Evolutionary conservation across 2,797 vertebrate genomes (phyloP).

Genomic region (Micromesistius poutassou): DNA sequence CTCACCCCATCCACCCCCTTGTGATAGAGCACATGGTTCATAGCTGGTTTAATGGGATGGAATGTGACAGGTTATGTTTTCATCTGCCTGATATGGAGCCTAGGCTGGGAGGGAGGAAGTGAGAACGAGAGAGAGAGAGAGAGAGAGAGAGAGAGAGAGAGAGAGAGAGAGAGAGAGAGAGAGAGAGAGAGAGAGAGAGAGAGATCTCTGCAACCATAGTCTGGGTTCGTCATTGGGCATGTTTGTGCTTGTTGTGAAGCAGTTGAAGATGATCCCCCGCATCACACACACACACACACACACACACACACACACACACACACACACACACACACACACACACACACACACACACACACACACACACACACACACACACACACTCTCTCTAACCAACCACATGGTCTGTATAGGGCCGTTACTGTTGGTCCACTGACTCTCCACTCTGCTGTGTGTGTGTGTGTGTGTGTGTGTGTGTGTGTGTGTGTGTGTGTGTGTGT

Average conservation of each 20-base stretch:
- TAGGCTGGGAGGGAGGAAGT: conserved; percentile 49
- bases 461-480: conserved; percentile 70
- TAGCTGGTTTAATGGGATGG: conserved; percentile 81
- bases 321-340: conserved; percentile 34
- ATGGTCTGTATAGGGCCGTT: conserved; percentile 66
- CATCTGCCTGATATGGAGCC: conserved; percentile 72
- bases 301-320: conserved; percentile 35
- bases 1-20: conserved; percentile 51
- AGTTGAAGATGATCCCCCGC: conserved; percentile 46
- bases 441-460: conserved; percentile 70
- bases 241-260: conserved; percentile 66
- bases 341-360: conserved; percentile 26
- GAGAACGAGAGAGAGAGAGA: conserved; percentile 30
- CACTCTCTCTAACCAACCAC: conserved; percentile 36
- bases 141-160: conserved; percentile 25
- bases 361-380: conserved; percentile 37
- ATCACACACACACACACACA: conserved; percentile 23
- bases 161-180: conserved; percentile 27
- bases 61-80: conserved; percentile 81
- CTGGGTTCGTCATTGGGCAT: conserved; percentile 66
- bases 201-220: conserved; percentile 45
- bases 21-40: conserved; percentile 72
- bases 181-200: conserved; percentile 35
- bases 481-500: conserved; percentile 69
- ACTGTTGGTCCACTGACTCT: conserved; percentile 63